Percentiles rank a stretch among this genome's conserved stretches.
phyloP scores from a whole-genome alignment of 2,888 invertebrate genomes.

The Ornithoptera alexandrae region DNA sequence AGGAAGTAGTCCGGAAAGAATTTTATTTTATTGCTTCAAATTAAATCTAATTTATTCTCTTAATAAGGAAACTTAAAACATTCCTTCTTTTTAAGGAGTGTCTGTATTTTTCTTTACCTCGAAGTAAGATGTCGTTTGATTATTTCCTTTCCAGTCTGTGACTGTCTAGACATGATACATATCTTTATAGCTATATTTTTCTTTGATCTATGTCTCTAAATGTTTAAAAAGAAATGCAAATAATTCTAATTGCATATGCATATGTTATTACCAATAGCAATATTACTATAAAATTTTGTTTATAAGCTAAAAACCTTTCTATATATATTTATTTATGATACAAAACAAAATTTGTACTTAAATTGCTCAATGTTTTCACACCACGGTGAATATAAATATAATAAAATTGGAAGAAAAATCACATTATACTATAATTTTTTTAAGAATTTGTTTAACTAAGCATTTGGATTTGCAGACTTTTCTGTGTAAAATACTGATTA shows the following conservation, averaged over 20 bases:
- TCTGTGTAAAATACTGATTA: too few species aligned
- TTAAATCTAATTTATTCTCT: slow-evolving; percentile 15
- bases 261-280: too few species aligned
- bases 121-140: slow-evolving; percentile 1
- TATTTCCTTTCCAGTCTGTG: neutral
- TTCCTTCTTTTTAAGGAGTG: slow-evolving; percentile 21
- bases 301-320: too few species aligned
- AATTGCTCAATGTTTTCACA: neutral
- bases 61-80: slow-evolving; percentile 7
- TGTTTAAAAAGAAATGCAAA: neutral
- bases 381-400: too few species aligned
- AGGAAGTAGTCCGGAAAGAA: slow-evolving; percentile 11
- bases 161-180: neutral
- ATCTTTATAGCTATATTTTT: neutral
- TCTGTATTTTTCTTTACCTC: slow-evolving; percentile 3
- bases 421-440: too few species aligned
- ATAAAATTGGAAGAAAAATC: too few species aligned
- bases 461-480: too few species aligned
- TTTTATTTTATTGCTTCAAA: slow-evolving; percentile 2
- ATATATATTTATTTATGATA: too few species aligned
- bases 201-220: neutral
- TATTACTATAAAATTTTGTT: too few species aligned
- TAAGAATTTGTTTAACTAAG: too few species aligned
- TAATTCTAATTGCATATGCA: neutral
- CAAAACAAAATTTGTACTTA: too few species aligned